Base-by-base conservation (phyloP, 2,113 vertebrate genomes). In the Stigmatopora nigra region DNA sequence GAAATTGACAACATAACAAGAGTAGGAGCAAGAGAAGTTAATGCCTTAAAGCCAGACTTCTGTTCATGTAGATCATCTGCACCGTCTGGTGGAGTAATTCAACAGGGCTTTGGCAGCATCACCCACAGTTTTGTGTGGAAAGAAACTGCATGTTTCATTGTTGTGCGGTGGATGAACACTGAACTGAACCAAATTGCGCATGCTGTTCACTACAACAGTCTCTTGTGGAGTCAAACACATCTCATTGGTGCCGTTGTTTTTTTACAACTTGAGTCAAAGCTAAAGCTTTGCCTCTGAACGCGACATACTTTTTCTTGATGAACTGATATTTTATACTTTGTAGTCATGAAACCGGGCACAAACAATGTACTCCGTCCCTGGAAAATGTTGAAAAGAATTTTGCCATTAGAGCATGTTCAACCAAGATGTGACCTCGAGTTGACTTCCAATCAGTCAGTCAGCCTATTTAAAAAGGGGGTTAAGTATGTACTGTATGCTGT, bases 21-120 rank as follows among this genome's bases (percentile, higher is more conserved):
- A 14, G 20, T 53, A 7, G 13, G 51, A 11, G 10, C 51, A 11
- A 71, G 14, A 46, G 36, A 68, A 36, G 35, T 66, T 64, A 52
- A 52, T 66, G 69, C 58, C 69, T 68, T 46, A 16, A 38, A 69
- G 71, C 44, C 16, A 46, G 68, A 55, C 69, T 75, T 62, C 15
- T 62, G 62, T 31, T 65, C 65, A 48, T 64, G 25, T 56, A 46
- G 20, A 68, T 20, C 31, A 57, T 59, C 70, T 73, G 41, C n/a
- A 56, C 31, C 3, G 16, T 13, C 51, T 22, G 31, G 20, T 62
- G 44, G 16, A 10, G 10, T 19, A 55, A 67, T 16, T 44, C 60
- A 51, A 17, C 51, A 4, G 31, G 67, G 41, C 57, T 55, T 16
- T 20, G 51, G 51, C 51, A 51, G 9, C 36, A 61, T 64, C 62